These are phyloP conservation scores for Parazoanthus darwini DNA, from an alignment of 92 coral and sea anemone species.

Conservation along the genomic window DNA sequence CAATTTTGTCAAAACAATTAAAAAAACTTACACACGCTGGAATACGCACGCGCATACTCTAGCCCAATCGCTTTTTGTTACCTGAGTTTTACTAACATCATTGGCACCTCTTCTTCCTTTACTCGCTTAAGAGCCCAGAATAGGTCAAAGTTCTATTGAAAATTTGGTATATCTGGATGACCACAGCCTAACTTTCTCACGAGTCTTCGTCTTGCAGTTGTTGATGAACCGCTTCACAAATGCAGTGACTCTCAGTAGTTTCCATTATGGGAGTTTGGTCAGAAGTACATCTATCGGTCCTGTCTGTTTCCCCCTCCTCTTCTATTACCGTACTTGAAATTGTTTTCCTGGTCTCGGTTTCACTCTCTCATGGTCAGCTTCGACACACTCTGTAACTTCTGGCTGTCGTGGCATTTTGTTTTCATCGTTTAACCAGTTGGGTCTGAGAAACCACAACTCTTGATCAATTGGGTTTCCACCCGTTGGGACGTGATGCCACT, in stretches of 20 bases:
- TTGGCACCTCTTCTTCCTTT: no score
- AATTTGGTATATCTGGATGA: no score
- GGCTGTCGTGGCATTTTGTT: conserved; percentile 59
- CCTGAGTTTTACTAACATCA: no score
- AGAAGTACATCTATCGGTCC: not conserved
- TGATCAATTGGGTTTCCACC: conserved; percentile 55
- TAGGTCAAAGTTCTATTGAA: no score
- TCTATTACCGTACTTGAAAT: not conserved
- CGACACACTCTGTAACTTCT: conserved; percentile 31
- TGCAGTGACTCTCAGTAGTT: conserved; percentile 56
- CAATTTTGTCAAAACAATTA: no score
- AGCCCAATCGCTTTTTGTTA: no score
- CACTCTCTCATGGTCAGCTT: conserved; percentile 43
- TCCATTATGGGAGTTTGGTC: not conserved
- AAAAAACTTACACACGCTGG: no score
- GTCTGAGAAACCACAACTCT: conserved; percentile 55
- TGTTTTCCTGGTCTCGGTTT: not conserved
- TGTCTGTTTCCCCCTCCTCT: not conserved
- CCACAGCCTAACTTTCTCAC: not conserved
- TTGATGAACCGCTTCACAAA: conserved; percentile 44
- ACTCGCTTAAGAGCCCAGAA: conserved; percentile 56
- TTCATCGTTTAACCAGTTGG: conserved; percentile 48
- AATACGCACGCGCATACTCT: no score
- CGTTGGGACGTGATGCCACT: conserved; percentile 67
- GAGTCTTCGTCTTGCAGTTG: conserved; percentile 30